Evolutionary conservation across 2,888 invertebrate species (phyloP).

Genomic region (Rhabditoides inermis): DNA sequence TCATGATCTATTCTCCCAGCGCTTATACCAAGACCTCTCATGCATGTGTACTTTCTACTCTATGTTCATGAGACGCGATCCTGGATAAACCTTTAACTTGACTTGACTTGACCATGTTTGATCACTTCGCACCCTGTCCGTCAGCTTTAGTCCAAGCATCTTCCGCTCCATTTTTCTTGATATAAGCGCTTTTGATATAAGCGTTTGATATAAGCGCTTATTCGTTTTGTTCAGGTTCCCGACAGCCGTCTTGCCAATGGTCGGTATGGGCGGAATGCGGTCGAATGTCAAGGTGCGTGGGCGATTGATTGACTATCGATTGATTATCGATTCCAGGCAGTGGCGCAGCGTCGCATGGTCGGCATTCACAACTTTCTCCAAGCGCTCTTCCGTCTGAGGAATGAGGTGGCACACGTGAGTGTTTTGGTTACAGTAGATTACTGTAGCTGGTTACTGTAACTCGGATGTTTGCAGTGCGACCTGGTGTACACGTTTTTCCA

Average conservation of each 20-base stretch:
- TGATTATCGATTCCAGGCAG: no score
- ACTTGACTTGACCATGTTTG: neutral
- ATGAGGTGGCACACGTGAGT: slow-evolving; percentile 77
- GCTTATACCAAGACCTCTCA: no score
- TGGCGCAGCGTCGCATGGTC: slow-evolving; percentile 80
- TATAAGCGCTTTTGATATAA: no score
- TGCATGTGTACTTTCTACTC: neutral
- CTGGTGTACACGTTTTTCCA: slow-evolving; percentile 98
- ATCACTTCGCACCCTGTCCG: no score
- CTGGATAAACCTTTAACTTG: no score
- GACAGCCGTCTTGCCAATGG: slow-evolving; percentile 6
- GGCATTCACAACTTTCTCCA: slow-evolving; percentile 81
- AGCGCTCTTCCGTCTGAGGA: slow-evolving; percentile 75
- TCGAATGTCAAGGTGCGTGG: no score
- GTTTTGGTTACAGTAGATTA: neutral
- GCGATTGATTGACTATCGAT: no score
- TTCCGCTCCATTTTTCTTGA: no score
- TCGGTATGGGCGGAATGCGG: slow-evolving; percentile 56
- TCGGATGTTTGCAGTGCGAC: slow-evolving; percentile 63
- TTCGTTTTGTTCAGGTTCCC: slow-evolving; percentile 17
- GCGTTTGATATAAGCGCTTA: no score
- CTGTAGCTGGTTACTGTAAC: neutral
- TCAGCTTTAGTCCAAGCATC: no score
- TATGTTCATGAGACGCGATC: no score
- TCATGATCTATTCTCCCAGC: neutral